Percentiles rank a stretch among this genome's conserved stretches.
These are phyloP conservation scores for Australoheros facetus DNA, from an alignment of 2,797 vertebrate species.

Conservation along the genomic window DNA sequence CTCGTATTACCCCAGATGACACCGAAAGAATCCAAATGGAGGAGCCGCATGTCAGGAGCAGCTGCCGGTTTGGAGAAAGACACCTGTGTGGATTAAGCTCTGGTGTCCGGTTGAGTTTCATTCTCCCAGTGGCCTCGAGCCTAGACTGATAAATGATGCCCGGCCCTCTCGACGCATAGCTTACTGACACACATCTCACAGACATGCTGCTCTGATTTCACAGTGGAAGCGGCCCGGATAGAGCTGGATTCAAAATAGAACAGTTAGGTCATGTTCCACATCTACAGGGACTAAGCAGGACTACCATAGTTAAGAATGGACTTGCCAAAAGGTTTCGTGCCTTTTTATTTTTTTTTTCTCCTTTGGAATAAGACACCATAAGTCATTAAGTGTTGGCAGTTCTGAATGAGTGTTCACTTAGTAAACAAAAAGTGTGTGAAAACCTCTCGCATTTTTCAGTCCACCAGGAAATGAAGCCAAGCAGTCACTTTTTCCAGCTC, in stretches of 20 bases:
- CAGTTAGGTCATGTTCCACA: slow-evolving; percentile 27
- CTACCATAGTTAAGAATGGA: slow-evolving; percentile 9
- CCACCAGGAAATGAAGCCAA: neutral
- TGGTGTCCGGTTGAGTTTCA: slow-evolving; percentile 52
- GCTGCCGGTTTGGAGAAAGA: slow-evolving; percentile 61
- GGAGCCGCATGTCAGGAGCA: slow-evolving; percentile 65
- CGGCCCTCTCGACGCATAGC: slow-evolving; percentile 51
- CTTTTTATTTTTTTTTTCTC: neutral
- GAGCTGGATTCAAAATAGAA: slow-evolving; percentile 52
- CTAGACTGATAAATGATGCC: slow-evolving; percentile 75
- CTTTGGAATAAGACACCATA: neutral
- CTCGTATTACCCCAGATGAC: slow-evolving; percentile 48
- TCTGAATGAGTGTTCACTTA: neutral
- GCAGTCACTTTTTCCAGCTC: neutral
- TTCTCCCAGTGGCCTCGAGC: slow-evolving; percentile 51
- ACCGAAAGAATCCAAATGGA: slow-evolving; percentile 33
- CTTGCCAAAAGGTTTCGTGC: neutral
- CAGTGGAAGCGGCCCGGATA: slow-evolving; percentile 50
- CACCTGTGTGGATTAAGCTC: slow-evolving; percentile 71
- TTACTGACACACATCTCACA: slow-evolving; percentile 64
- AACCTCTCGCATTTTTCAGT: neutral
- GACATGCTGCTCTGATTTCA: slow-evolving; percentile 70
- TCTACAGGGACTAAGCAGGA: slow-evolving; percentile 6
- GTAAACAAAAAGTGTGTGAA: neutral
- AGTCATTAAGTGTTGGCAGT: neutral